Conservation (phyloP, 2,888 invertebrate genomes). For the Cephus nigrinus region DNA sequence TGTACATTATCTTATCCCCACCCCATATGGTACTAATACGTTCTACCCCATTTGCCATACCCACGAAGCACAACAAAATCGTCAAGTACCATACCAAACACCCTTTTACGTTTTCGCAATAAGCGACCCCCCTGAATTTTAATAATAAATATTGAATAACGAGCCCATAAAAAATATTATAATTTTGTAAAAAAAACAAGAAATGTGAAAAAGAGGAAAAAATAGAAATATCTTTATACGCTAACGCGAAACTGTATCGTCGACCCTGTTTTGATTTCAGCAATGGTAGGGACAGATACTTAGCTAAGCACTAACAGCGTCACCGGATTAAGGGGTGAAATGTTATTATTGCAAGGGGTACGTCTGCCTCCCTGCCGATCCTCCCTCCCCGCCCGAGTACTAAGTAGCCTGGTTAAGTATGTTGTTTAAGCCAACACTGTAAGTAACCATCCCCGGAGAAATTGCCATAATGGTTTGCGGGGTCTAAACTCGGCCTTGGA, state of each 20-base stretch:
- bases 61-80: background rate
- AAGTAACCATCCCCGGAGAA: conserved; percentile 61
- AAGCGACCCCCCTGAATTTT: background rate
- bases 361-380: conserved; percentile 35
- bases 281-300: conserved; percentile 53
- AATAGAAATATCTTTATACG: background rate
- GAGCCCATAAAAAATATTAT: background rate
- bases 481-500: conserved; percentile 24
- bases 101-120: background rate
- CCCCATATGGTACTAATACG: conserved; percentile 48
- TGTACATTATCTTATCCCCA: conserved; percentile 49
- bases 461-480: conserved; percentile 33
- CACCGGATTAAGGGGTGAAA: conserved; percentile 63
- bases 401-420: conserved; percentile 66
- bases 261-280: conserved; percentile 53
- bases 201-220: background rate
- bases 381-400: conserved; percentile 40
- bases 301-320: conserved; percentile 59
- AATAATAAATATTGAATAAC: background rate
- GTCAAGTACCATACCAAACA: background rate
- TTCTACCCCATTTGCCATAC: background rate
- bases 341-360: conserved; percentile 66
- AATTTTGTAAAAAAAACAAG: background rate
- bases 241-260: conserved; percentile 48
- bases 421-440: conserved; percentile 65